Percentiles rank a stretch among this genome's conserved stretches.
phyloP scores from a whole-genome alignment of 1,140 invertebrate genomes.

The Dinoponera quadriceps region DNA sequence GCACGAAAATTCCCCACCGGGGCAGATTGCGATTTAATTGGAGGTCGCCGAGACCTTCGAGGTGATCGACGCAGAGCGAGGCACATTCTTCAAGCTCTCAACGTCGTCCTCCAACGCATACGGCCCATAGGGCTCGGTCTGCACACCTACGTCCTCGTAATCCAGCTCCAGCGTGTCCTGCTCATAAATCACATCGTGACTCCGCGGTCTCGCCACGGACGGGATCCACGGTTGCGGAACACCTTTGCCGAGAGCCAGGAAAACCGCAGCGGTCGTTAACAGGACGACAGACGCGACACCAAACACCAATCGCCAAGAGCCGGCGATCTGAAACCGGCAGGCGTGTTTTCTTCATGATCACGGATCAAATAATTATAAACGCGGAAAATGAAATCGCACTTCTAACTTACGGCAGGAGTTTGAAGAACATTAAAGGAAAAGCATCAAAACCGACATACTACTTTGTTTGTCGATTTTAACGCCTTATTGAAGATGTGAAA shows the following conservation, averaged over 20 bases:
- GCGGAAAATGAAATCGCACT: neutral
- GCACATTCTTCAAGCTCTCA: conserved; percentile 76
- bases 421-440: too few species aligned
- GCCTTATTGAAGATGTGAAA: too few species aligned
- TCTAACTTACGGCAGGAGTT: neutral
- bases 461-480: too few species aligned
- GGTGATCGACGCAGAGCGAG: conserved; percentile 75
- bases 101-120: conserved; percentile 77
- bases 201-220: conserved; percentile 81
- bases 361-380: conserved; percentile 6
- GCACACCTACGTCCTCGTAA: conserved; percentile 84
- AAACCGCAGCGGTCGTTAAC: conserved; percentile 85
- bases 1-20: neutral
- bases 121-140: conserved; percentile 82
- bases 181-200: conserved; percentile 84
- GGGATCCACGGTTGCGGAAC: conserved; percentile 87
- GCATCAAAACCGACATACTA: too few species aligned
- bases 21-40: conserved; percentile 20
- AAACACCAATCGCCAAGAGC: conserved; percentile 87
- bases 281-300: conserved; percentile 87
- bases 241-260: conserved; percentile 87
- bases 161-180: conserved; percentile 83
- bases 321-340: conserved; percentile 84
- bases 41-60: conserved; percentile 76
- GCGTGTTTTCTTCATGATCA: neutral